A percentile compares a stretch with the other conserved stretches of the same genome.
These are phyloP conservation scores for Cheilosia variabilis DNA, from an alignment of 2,888 invertebrate genomes.

Conservation along the genomic window DNA sequence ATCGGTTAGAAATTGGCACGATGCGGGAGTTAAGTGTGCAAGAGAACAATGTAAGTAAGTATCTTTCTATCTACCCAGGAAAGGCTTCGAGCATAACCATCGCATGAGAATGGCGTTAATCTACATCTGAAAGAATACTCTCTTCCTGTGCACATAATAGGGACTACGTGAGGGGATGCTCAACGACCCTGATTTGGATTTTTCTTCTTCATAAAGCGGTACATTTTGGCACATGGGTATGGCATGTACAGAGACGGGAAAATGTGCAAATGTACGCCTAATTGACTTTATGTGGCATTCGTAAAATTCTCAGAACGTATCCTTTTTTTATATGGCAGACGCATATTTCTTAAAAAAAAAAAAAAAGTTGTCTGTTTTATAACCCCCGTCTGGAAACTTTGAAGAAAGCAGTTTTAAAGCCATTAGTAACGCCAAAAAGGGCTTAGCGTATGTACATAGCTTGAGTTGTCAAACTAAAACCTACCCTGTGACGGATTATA, in stretches of 20 bases:
- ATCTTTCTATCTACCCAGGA: background rate
- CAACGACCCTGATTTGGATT: background rate
- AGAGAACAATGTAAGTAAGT: conserved; percentile 17
- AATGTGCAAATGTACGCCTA: conserved; percentile 16
- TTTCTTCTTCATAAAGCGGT: background rate
- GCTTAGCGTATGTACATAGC: no score
- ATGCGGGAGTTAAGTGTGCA: conserved; percentile 3
- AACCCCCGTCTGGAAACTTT: no score
- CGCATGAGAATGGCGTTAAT: conserved; percentile 32
- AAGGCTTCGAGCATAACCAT: conserved; percentile 23
- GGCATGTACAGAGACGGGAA: background rate
- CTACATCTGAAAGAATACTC: conserved; percentile 45
- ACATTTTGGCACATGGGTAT: background rate
- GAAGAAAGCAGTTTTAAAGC: no score
- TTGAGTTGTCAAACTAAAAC: no score
- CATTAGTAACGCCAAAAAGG: no score
- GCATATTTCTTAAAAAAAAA: background rate
- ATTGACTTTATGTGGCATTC: conserved; percentile 10
- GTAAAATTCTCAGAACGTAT: background rate
- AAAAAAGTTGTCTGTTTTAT: no score
- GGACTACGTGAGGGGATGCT: conserved; percentile 32
- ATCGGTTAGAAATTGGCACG: conserved; percentile 38
- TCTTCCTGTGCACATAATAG: conserved; percentile 37
- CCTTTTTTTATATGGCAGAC: background rate
- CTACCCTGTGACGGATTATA: no score